Evolutionary conservation across 2,113 vertebrate genomes (phyloP), one percentile per base, ranked within the genome.

Genomic region (Chaetodon trifascialis): DNA sequence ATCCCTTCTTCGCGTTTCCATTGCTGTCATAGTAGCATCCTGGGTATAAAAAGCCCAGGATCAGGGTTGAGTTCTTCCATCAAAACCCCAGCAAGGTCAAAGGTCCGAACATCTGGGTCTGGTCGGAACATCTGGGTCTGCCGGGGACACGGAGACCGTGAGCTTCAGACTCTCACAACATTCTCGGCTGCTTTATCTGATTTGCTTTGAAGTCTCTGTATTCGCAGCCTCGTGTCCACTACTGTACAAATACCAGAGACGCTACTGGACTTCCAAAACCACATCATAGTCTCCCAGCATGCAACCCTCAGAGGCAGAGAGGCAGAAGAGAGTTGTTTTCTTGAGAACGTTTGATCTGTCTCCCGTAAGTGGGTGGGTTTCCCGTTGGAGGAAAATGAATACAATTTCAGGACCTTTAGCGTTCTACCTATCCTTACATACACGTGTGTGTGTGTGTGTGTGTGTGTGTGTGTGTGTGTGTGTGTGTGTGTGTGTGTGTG

Each of bases 201-300:
- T 76, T 25, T 52, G 42, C 84, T 93, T 89, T 91, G 90, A 93
- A 88, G 90, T 92, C 86, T 75, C 70, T 80, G 63, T 66, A 59
- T 86, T 83, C n/a, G 19, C 79, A 72, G 84, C 75, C 82, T 89
- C 86, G n/a, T 81, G 91, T 89, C 84, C 85, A 80, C 88, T 87
- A 83, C 88, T 90, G 86, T 89, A 91, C 85, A 88, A 91, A 94
- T 88, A 91, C 86, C 93, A 93, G 91, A 92, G 80, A 83, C 83
- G 54, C 90, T 90, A 93, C 91, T 91, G 91, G 89, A 87, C 92
- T 80, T 86, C 88, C 88, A 80, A 91, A 94, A 91, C 93, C 91
- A 95, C 93, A 94, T 94, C 89, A 92, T 38, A 90, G 92, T 44
- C 66, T 89, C 88, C 71, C 88, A 89, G 87, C 90, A 80, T 84